Evolutionary conservation across 2,113 vertebrate species (phyloP), one percentile per base, ranked within the genome.

Genomic region (Lutjanus erythropterus): DNA sequence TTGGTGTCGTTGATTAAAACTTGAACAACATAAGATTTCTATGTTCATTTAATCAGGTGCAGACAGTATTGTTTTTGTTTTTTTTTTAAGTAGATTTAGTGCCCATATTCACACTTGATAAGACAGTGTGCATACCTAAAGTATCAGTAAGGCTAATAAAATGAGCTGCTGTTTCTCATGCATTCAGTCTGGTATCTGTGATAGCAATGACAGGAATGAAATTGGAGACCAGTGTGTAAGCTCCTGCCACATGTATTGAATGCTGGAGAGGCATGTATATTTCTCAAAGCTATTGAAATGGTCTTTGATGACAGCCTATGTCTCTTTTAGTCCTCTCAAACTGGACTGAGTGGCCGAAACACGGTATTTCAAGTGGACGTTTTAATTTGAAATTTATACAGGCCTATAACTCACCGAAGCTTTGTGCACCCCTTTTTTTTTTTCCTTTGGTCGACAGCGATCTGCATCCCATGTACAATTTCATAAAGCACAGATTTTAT

Each of bases 321-420:
- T 82, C 78, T 68, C 41, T 77, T 85, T 78, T 60, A 41, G 65
- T 75, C 67, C 71, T 62, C 64, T 79, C 29, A 78, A 70, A 64
- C 66, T 50, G 80, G 71, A 82, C 71, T 78, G 80, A 85, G 85
- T 66, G 64, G 68, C 44, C 14, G 37, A 77, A 62, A 76, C 50
- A 59, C 10, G 39, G 42, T 60, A 82, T 76, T 90, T 86, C 68
- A 81, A 86, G 73, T 42, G 78, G 75, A 84, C 53, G 3, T 81
- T 76, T 87, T 80, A 68, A 87, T 85, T 78, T 83, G 68, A 89
- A 74, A 86, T 88, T 49, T 46, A 88, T 88, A 62, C 79, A 81
- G 39, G 85, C 60, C 58, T 86, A 52, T 87, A 66, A 71, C 55
- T 86, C 70, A 66, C 42, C 46, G 39, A 73, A n/a, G 25, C 55